Evolutionary conservation across 2,797 vertebrate genomes (phyloP), one percentile per base, ranked within the genome.

Genomic region (Pelobates cultripes): DNA sequence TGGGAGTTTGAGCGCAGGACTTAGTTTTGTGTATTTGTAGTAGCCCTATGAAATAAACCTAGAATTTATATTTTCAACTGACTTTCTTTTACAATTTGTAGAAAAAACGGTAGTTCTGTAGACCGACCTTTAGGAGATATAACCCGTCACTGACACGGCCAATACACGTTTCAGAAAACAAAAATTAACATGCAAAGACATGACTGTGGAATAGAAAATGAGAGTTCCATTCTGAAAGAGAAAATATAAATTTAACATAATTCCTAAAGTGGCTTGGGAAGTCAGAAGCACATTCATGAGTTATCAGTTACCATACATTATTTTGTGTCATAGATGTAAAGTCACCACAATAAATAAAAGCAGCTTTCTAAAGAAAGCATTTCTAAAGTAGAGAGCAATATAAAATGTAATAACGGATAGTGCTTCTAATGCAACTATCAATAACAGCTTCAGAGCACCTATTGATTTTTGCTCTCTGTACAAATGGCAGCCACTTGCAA

Each of bases 391-490:
- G 85, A n/a, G 8, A 84, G 82, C 71, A 75, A 71, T 88, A 86
- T 17, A 57, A 57, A 71, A 86, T 79, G 84, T 86, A 85, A 77
- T 83, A 88, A 86, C n/a, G 14, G 83, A 84, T 51, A 57, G 51
- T 85, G 67, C 10, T 69, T 86, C 86, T 88, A 88, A 87, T 86
- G 72, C 55, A 44, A 43, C 73, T 83, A 80, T 87, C 86, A 89
- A 87, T 90, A 90, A 86, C 81, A 89, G 83, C 79, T 87, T 51
- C 72, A 86, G 86, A 88, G 88, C 51, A 79, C 76, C 66, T 86
- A 89, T 86, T 90, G 91, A 90, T 89, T 90, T 89, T 84, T 80
- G 77, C 82, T 84, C 85, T 88, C 84, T 55, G 69, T 87, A 76
- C 45, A 88, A 85, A 83, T 2, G 3, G 76, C 72, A 87, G 43